phyloP scores from a whole-genome alignment of 2,888 invertebrate species.

The Choristoneura rosaceana region DNA sequence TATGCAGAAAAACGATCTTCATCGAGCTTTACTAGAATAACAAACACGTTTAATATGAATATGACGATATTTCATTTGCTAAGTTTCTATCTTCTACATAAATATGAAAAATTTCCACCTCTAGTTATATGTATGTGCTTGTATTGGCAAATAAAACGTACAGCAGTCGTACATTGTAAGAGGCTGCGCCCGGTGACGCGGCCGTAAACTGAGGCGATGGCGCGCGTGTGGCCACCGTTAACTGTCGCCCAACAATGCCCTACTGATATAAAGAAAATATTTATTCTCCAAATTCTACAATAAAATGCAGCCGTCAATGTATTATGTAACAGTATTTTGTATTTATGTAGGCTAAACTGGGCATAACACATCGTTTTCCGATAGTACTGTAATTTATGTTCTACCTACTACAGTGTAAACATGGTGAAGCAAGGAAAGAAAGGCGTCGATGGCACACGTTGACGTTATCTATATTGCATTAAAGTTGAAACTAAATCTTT shows the following conservation, averaged over 20 bases:
- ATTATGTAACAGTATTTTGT: conserved; percentile 44
- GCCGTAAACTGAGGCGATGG: conserved; percentile 43
- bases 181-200: conserved; percentile 21
- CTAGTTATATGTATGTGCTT: neutral
- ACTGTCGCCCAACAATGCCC: conserved; percentile 79
- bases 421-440: conserved; percentile 31
- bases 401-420: conserved; percentile 44
- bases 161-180: conserved; percentile 25
- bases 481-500: conserved; percentile 3
- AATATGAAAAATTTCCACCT: neutral
- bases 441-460: conserved; percentile 21
- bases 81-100: neutral
- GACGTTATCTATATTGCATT: conserved; percentile 28
- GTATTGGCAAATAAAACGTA: conserved; percentile 9
- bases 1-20: neutral
- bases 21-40: neutral
- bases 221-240: conserved; percentile 82
- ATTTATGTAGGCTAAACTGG: conserved; percentile 41
- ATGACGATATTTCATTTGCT: neutral
- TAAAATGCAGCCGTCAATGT: conserved; percentile 61
- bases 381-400: conserved; percentile 66
- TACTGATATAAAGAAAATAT: conserved; percentile 85
- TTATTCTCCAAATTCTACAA: conserved; percentile 81
- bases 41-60: neutral
- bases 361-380: conserved; percentile 59